These are phyloP conservation scores for Paralichthys olivaceus DNA, from an alignment of 2,113 vertebrate species.

Conservation along the genomic window DNA sequence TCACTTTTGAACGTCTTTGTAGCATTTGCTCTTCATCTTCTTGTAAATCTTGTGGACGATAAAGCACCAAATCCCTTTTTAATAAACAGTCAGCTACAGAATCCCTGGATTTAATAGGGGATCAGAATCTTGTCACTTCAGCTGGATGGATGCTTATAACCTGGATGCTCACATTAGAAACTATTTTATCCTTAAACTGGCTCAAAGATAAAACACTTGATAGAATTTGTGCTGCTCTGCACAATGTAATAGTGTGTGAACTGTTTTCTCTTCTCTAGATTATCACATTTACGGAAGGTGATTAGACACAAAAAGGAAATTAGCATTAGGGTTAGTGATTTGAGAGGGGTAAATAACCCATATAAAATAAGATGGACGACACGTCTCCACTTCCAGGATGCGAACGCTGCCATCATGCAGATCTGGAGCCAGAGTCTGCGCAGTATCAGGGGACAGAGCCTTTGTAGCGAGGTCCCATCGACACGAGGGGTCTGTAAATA, in stretches of 20 bases:
- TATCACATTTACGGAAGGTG: not conserved
- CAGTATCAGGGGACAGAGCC: no score
- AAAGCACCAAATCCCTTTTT: conserved; percentile 35
- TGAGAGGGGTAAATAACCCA: not conserved
- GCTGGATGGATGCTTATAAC: not conserved
- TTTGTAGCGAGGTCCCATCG: no score
- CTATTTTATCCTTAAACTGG: not conserved
- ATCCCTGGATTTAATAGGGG: conserved; percentile 28
- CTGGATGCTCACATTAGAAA: not conserved
- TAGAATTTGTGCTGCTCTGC: not conserved
- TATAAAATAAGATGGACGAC: no score
- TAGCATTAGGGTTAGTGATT: not conserved
- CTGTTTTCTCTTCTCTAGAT: not conserved
- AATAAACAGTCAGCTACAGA: conserved; percentile 25
- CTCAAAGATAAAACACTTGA: not conserved
- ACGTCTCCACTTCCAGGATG: no score
- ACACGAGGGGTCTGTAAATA: no score
- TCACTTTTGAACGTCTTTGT: conserved; percentile 12
- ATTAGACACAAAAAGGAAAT: not conserved
- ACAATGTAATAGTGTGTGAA: not conserved
- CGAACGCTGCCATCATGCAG: no score
- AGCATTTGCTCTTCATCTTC: conserved; percentile 12
- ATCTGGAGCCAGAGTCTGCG: no score
- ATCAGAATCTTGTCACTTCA: conserved; percentile 32
- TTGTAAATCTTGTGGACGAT: conserved; percentile 21